Percentiles rank a stretch among this genome's conserved stretches.
These are phyloP conservation scores for Epinephelus awoara DNA, from an alignment of 2,797 vertebrate genomes.

Conservation along the genomic window DNA sequence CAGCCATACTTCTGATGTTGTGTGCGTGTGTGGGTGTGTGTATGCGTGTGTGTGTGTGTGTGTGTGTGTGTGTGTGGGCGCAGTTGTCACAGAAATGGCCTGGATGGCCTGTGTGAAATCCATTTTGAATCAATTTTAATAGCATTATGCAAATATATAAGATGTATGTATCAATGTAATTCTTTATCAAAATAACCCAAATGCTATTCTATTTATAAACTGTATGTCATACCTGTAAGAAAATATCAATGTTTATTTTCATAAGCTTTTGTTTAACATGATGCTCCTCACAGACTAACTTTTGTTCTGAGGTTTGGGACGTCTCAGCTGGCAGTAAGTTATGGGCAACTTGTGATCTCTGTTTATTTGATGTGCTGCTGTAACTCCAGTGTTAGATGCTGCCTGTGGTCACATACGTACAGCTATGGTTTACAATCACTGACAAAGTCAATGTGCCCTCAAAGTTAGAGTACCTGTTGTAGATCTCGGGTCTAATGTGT, in stretches of 20 bases:
- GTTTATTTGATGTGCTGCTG: conserved; percentile 68
- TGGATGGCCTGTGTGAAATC: conserved; percentile 48
- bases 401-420: conserved; percentile 70
- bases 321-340: conserved; percentile 62
- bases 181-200: conserved; percentile 80
- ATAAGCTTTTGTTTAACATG: conserved; percentile 77
- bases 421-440: conserved; percentile 59
- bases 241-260: conserved; percentile 84
- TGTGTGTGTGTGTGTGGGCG: not conserved
- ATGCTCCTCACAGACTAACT: conserved; percentile 61
- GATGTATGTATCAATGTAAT: conserved; percentile 79
- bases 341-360: conserved; percentile 56
- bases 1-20: conserved; percentile 67
- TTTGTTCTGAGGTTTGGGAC: conserved; percentile 66
- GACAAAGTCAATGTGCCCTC: conserved; percentile 57
- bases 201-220: conserved; percentile 84
- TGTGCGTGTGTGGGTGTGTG: not conserved
- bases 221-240: conserved; percentile 81
- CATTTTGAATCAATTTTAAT: conserved; percentile 70
- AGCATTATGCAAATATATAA: conserved; percentile 81
- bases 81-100: conserved; percentile 17
- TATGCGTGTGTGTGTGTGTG: not conserved
- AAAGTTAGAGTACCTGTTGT: conserved; percentile 46
- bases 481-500: conserved; percentile 56
- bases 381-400: conserved; percentile 71